Base-by-base conservation (phyloP, 1,140 invertebrate species). In the Lutraria rhynchaena region DNA sequence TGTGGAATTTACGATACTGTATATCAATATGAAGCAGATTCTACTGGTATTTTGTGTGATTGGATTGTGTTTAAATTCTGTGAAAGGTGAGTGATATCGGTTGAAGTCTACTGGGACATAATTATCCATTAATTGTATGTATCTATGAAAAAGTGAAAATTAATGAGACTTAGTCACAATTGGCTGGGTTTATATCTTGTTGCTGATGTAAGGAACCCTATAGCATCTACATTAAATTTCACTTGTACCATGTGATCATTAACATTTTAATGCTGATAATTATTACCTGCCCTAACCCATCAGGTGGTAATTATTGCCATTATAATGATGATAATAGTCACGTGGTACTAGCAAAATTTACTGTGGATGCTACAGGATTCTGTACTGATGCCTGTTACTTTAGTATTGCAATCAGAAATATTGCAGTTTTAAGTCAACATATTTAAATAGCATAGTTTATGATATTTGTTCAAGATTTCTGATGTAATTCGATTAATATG, bases 61-160 rank as follows among this genome's bases (percentile, higher is more conserved):
- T 65, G 61, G 61, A 44, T 44, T 44, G 1, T 65, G n/a, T 7
- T 22, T 46, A 2, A 44, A 22, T 44, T n/a, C 27, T 22, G 61
- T 24, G 13, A 1, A 44, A 7, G 61, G 61, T 46, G 46, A 65
- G 61, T 65, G 4, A 65, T 65, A 11, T 65, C 19, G 44, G 11
- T 49, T 49, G 44, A 49, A 11, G 44, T 49, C 9, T 11, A 49
- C 44, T 11, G 44, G 19, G 9, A 19, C 9, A 49, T 49, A 49
- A 11, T 9, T 49, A 49, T 9, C 19, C 44, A 11, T 11, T 9
- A 49, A 19, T 49, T 49, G 11, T 9, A 49, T 11, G 44, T 49
- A 19, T 11, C 19, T 49, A 49, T 19, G 11, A 19, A 11, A 11
- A 11, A 11, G 44, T 11, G 44, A 49, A 49, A 19, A 49, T 11